Evolutionary conservation across 2,113 vertebrate species (phyloP).

Genomic region (Megaceryle maxima): DNA sequence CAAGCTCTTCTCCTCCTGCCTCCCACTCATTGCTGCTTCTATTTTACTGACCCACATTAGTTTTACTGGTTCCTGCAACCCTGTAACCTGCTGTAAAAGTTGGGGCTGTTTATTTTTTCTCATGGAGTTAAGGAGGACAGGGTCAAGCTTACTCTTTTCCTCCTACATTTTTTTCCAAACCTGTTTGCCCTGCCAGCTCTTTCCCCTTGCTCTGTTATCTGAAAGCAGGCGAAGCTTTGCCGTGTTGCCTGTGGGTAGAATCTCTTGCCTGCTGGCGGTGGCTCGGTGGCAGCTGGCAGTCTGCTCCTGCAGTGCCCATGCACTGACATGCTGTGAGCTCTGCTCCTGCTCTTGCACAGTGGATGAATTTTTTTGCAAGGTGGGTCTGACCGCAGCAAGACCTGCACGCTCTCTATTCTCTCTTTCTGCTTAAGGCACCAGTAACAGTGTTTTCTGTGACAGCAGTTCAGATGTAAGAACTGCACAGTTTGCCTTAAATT

Average conservation of each 20-base stretch:
- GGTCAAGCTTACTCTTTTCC: neutral
- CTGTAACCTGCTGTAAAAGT: neutral
- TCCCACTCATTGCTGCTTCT: neutral
- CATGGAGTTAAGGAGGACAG: neutral
- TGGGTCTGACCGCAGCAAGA: fast-evolving
- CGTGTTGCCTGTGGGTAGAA: neutral
- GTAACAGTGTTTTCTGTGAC: neutral
- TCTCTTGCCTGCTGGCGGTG: neutral
- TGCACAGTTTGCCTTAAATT: neutral
- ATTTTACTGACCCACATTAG: neutral
- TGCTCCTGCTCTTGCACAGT: neutral
- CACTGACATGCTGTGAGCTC: neutral
- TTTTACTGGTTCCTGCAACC: neutral
- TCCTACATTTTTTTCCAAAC: neutral
- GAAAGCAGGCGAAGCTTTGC: neutral
- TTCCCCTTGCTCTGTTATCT: neutral
- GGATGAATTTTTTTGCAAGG: neutral
- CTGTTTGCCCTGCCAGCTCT: neutral
- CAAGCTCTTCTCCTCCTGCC: neutral
- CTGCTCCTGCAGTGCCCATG: neutral
- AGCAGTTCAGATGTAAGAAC: neutral
- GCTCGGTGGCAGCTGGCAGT: neutral
- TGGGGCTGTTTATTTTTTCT: neutral
- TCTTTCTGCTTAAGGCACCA: neutral
- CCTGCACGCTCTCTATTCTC: neutral